Base-by-base conservation (phyloP, 23 tunicate species). In the Trididemnum nubilum region DNA sequence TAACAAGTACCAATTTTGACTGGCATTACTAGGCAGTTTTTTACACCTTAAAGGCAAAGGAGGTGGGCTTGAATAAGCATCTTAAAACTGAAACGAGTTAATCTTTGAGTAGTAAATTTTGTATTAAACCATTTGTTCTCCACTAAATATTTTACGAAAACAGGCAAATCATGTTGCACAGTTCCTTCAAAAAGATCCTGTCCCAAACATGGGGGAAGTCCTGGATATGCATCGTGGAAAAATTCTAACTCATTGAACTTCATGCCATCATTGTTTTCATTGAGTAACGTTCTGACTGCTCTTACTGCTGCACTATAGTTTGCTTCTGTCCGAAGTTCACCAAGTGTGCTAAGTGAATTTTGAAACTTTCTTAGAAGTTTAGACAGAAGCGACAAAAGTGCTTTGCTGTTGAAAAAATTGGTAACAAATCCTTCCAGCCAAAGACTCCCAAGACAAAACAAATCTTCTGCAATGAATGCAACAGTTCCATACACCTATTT, bases 1-100 rank as follows among this genome's bases (percentile, higher is more conserved):
- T n/a, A 85, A 21, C n/a, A 77, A 60, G 66, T 83, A 77, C 83
- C 83, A 85, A 71, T 78, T 85, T 58, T 78, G 89, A 65, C 84
- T 63, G 15, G 89, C 89, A 50, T 78, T 85, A 3, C 83, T 78
- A 27, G 39, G 36, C 49, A 85, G 49, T 33, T 49, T 69, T 4
- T 29, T 29, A 31, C 39, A 69, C 35, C 29, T 70, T 54, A 12
- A 9, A 9, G 54, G 19, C 3, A 51, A 15, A 4, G 32, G 23
- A 4, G 75, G 39, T 69, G 19, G 19, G 5, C 27, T 19, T n/a
- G n/a, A n/a, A 7, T 15, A 15, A 15, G 25, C 5, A 63, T 22
- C 28, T 22, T 19, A 15, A 63, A 63, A 15, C 7, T 15, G 26
- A 63, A 63, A 15, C 7, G 5, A 15, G 7, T 24, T 19, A 63